Base-by-base conservation (phyloP, 2,888 invertebrate species). In the Eristalis arbustorum region DNA sequence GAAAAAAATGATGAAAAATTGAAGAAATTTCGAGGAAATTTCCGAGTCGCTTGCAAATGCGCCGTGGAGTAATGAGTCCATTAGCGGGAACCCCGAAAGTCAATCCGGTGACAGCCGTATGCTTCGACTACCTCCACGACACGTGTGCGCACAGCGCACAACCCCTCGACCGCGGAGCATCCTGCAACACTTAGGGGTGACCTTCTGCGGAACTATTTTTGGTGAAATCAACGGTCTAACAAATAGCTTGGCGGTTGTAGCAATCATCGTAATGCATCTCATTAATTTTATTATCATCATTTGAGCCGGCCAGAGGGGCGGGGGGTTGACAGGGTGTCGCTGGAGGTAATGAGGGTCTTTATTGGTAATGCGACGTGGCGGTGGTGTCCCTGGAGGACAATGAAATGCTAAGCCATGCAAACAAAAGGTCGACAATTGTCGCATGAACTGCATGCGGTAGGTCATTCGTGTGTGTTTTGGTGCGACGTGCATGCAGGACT, bases 241-340 rank as follows among this genome's bases (percentile, higher is more conserved):
- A 82, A 87, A 87, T 87, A 87, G 83, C 78, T 68, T 67, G 78
- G 63, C 78, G 82, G 66, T 78, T 83, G 78, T 78, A 82, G 71
- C 83, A 87, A 87, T 87, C 87, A 79, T 87, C 67, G 83, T 87
- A 87, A 87, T 87, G 87, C 87, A 87, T 87, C 87, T 87, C 82
- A 87, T 87, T 87, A 87, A 75, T 87, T 87, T 87, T 83, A 87
- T 87, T 82, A 83, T 79, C 75, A 67, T 79, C 83, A 79, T 69
- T 77, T 62, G 73, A 42, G 31, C 40, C 49, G n/a, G 66, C n/a
- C 13, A 66, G 37, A 42, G 18, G 34, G 34, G 40, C 62, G 37
- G 11, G 18, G n/a, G 37, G 37, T 84, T 80, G 73, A 78, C 40
- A 57, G 74, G 64, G 78, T 78, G 82, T 82, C 82, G 78, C 37